Conservation (phyloP, 2,113 vertebrate genomes). For the Calypte anna region DNA sequence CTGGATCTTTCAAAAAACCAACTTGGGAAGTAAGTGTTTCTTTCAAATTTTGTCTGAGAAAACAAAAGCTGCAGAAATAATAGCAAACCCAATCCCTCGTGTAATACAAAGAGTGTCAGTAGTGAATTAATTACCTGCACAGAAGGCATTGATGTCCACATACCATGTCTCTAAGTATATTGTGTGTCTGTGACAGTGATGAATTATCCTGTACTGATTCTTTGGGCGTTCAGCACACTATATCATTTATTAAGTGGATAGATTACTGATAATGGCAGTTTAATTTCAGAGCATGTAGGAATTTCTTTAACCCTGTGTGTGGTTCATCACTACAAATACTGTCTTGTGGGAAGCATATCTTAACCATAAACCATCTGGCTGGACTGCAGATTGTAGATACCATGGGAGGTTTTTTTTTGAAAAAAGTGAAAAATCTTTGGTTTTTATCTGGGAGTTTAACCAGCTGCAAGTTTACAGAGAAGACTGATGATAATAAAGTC, state of each 20-base stretch:
- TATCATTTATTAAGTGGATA: constrained; percentile 51
- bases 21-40: constrained; percentile 88
- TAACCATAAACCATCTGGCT: constrained; percentile 20
- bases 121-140: constrained; percentile 56
- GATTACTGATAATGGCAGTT: constrained; percentile 50
- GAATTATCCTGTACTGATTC: constrained; percentile 23
- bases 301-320: neutral
- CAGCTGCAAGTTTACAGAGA: constrained; percentile 19
- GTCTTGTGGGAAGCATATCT: neutral
- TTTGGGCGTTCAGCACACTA: neutral
- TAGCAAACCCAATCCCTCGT: neutral
- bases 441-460: constrained; percentile 42
- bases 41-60: constrained; percentile 10
- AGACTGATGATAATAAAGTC: neutral
- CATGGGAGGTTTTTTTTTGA: constrained; percentile 49
- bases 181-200: constrained; percentile 62
- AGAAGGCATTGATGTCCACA: constrained; percentile 44
- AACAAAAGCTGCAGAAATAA: constrained; percentile 38
- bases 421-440: constrained; percentile 34
- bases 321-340: neutral
- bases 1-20: constrained; percentile 96
- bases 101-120: constrained; percentile 36
- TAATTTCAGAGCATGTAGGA: constrained; percentile 24
- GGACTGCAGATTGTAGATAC: constrained; percentile 4
- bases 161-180: neutral